Evolutionary conservation across 2,888 invertebrate species (phyloP).

Genomic region (Polymixis flavicincta): DNA sequence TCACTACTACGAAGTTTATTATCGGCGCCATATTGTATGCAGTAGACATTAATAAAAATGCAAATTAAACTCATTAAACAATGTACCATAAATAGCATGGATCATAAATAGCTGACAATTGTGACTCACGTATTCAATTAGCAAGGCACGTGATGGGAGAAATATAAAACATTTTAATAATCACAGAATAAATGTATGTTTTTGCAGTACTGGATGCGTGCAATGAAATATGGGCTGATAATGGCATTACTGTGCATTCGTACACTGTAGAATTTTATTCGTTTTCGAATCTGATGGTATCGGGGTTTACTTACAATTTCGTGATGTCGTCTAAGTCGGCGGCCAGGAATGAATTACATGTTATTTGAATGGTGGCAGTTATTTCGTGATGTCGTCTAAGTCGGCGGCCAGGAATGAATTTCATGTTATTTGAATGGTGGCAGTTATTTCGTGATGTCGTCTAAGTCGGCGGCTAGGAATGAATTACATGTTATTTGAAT

Average conservation of each 20-base stretch:
- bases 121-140: slow-evolving; percentile 81
- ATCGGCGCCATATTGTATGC: slow-evolving; percentile 45
- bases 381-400: no score
- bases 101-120: slow-evolving; percentile 77
- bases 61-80: slow-evolving; percentile 77
- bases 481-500: no score
- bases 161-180: slow-evolving; percentile 65
- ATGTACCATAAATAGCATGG: slow-evolving; percentile 66
- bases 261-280: background rate
- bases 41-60: slow-evolving; percentile 80
- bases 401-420: no score
- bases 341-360: no score
- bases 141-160: slow-evolving; percentile 70
- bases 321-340: no score
- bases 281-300: background rate
- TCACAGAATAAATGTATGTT: slow-evolving; percentile 47
- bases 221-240: slow-evolving; percentile 21
- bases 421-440: no score
- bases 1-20: slow-evolving; percentile 44
- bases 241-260: slow-evolving; percentile 11
- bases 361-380: no score
- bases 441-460: no score
- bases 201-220: slow-evolving; percentile 27
- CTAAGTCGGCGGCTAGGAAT: no score
- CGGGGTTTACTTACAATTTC: no score